Conservation (phyloP, 2,113 vertebrate genomes). For the Ciconia maguari region DNA sequence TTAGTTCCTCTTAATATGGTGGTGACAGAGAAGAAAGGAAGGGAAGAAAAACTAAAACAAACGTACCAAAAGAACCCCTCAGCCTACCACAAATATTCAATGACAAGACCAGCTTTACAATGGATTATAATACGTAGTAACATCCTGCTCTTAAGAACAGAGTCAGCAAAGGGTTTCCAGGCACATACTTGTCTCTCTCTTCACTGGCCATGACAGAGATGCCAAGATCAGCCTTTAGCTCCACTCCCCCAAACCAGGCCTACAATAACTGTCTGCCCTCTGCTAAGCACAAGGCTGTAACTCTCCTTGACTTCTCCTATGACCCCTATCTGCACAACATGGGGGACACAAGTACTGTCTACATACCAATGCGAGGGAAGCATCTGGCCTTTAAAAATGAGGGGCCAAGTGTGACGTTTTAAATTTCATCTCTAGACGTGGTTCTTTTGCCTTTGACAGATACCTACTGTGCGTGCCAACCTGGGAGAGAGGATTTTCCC, state of each 20-base stretch:
- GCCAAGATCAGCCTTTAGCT: not conserved
- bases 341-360: not conserved
- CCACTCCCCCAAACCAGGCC: not conserved
- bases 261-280: not conserved
- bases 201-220: not conserved
- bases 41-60: not conserved
- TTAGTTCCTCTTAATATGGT: not conserved
- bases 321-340: not conserved
- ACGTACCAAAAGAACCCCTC: not conserved
- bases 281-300: not conserved
- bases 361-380: accelerated
- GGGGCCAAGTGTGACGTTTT: not conserved
- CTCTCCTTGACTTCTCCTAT: not conserved
- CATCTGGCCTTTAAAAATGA: not conserved
- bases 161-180: not conserved
- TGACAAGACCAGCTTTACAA: not conserved
- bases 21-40: not conserved
- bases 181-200: not conserved
- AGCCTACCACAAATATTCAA: not conserved
- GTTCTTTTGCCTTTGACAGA: not conserved
- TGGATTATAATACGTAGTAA: not conserved
- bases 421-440: not conserved
- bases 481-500: not conserved
- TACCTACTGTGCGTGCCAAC: not conserved
- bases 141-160: not conserved